Evolutionary conservation across 1,140 invertebrate genomes (phyloP).

Genomic region (Ridgeia piscesae): DNA sequence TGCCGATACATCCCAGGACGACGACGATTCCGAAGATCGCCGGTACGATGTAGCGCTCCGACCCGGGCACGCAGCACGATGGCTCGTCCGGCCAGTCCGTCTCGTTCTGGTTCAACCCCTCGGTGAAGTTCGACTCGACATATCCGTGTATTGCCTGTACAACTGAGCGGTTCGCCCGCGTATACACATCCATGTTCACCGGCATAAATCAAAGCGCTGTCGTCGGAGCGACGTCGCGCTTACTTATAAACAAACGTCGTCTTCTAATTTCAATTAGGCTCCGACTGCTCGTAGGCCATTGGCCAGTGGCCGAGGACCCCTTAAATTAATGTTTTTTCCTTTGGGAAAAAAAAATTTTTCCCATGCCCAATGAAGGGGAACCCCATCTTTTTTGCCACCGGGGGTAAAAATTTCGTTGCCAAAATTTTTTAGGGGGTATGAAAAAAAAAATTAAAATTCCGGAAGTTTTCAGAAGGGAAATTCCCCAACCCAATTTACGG

Average conservation of each 20-base stretch:
- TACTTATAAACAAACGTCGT: constrained; percentile 1
- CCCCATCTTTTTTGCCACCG: neutral
- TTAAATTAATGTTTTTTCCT: neutral
- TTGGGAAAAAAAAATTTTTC: no score
- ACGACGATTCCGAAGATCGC: constrained; percentile 25
- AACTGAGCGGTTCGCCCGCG: neutral
- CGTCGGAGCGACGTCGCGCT: neutral
- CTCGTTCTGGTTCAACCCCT: neutral
- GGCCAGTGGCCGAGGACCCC: neutral
- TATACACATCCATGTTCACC: neutral
- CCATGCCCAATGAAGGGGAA: neutral
- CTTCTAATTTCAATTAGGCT: neutral
- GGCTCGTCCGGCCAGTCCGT: neutral
- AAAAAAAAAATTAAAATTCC: no score
- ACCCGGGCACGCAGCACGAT: constrained; percentile 18
- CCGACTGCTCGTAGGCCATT: neutral
- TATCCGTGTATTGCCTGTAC: neutral
- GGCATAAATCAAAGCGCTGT: neutral
- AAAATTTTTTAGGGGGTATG: no score
- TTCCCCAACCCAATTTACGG: no score
- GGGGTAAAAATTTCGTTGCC: no score
- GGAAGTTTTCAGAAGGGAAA: no score
- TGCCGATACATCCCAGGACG: constrained; percentile 28
- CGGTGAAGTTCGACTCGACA: neutral
- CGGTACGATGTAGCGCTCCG: constrained; percentile 24